These are phyloP conservation scores for Conomelus anceps DNA, from an alignment of 2,888 invertebrate genomes.

Conservation along the genomic window DNA sequence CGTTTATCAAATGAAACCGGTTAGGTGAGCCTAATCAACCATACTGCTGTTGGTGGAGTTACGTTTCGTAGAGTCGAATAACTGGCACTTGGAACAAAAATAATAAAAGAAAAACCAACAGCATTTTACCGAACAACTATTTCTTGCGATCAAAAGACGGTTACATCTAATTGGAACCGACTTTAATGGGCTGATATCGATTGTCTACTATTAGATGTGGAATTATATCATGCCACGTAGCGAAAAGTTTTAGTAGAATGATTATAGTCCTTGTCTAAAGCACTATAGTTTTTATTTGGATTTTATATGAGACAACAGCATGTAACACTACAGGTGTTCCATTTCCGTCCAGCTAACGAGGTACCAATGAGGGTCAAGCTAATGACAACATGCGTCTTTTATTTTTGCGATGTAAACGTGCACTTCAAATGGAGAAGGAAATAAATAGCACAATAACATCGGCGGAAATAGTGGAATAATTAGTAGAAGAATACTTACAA, in stretches of 20 bases:
- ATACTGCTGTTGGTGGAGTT: not conserved
- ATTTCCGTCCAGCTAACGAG: not conserved
- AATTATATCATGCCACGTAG: not conserved
- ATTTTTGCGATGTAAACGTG: not conserved
- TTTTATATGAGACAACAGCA: not conserved
- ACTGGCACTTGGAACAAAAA: not conserved
- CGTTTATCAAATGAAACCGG: not conserved
- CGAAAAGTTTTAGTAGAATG: not conserved
- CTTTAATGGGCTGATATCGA: not conserved
- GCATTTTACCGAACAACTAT: not conserved
- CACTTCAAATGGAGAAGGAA: not conserved
- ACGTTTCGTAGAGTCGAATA: not conserved
- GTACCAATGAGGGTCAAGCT: not conserved
- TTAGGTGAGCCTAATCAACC: not conserved
- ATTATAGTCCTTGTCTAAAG: not conserved
- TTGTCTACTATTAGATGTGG: not conserved
- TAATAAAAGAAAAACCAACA: not conserved
- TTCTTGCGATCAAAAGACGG: not conserved
- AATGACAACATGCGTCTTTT: not conserved
- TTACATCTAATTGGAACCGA: not conserved
- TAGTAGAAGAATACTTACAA: not conserved
- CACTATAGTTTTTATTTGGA: not conserved
- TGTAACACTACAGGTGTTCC: not conserved
- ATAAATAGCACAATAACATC: not conserved
- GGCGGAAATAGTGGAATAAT: not conserved